These are phyloP conservation scores for Paracanthobrama guichenoti DNA, from an alignment of 2,113 vertebrate species.

Conservation along the genomic window DNA sequence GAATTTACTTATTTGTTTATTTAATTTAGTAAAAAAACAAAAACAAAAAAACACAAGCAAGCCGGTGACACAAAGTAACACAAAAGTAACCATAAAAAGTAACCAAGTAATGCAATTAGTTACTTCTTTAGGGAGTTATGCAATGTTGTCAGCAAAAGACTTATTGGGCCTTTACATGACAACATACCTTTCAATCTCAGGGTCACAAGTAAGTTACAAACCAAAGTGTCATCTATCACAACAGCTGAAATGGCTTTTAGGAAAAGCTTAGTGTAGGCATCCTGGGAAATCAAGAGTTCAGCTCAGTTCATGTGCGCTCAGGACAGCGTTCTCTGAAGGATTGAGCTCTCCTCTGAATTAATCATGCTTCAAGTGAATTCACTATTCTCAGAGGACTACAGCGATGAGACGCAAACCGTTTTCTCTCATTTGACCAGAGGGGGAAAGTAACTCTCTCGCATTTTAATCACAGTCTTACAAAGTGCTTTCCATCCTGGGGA, in stretches of 20 bases:
- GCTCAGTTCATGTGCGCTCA: neutral
- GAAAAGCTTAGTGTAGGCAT: neutral
- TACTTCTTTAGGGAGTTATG: too few relatives aligned
- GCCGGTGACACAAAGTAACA: too few relatives aligned
- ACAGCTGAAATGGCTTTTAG: conserved; percentile 8
- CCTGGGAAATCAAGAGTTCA: conserved; percentile 24
- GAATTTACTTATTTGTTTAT: too few relatives aligned
- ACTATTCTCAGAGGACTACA: neutral
- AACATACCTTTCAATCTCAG: neutral
- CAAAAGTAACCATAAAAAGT: too few relatives aligned
- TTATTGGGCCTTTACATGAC: neutral
- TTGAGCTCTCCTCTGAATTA: conserved; percentile 25
- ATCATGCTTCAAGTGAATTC: conserved; percentile 10
- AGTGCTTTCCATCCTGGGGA: conserved; percentile 25
- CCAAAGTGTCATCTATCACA: conserved; percentile 1
- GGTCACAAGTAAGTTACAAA: conserved; percentile 1
- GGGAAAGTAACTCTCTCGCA: conserved; percentile 31
- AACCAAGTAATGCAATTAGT: too few relatives aligned
- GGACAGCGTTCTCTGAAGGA: conserved; percentile 4
- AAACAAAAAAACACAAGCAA: too few relatives aligned
- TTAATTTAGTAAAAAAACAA: too few relatives aligned
- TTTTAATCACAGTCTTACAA: conserved; percentile 29
- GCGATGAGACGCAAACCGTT: neutral
- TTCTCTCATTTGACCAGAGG: conserved; percentile 36
- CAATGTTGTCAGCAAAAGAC: neutral